Conservation (phyloP, 2,797 vertebrate species). For the Alectoris magna region DNA sequence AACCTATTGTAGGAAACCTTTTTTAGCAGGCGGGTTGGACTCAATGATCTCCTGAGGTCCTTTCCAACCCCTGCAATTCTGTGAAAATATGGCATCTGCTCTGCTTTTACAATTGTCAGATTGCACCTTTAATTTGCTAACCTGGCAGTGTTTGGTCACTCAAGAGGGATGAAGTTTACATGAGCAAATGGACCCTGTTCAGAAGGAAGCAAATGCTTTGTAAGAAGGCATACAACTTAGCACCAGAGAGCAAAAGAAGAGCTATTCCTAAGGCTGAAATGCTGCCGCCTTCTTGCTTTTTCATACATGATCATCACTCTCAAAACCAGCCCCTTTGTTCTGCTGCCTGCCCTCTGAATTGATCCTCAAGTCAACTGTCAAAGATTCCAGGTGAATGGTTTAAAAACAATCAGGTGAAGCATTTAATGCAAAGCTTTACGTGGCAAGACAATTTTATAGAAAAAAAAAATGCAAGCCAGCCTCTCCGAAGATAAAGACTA, state of each 20-base stretch:
- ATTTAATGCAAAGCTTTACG: slow-evolving; percentile 58
- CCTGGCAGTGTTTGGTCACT: not conserved
- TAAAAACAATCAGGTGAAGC: slow-evolving; percentile 20
- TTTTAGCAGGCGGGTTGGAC: no score
- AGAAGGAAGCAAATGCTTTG: not conserved
- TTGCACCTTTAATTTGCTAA: not conserved
- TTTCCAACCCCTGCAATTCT: no score
- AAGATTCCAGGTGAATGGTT: slow-evolving; percentile 27
- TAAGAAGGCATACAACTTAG: not conserved
- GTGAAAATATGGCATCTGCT: not conserved
- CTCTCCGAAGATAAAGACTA: slow-evolving; percentile 40
- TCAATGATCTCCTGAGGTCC: no score
- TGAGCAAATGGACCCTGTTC: not conserved
- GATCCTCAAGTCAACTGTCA: slow-evolving; percentile 20
- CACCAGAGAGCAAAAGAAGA: not conserved
- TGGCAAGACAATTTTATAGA: slow-evolving; percentile 31
- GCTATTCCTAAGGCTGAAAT: not conserved
- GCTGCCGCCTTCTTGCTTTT: not conserved
- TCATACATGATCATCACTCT: not conserved
- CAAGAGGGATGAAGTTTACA: not conserved
- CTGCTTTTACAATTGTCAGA: not conserved
- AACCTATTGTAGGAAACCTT: no score
- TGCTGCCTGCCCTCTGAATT: not conserved
- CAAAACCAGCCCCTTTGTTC: not conserved
- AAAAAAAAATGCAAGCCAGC: slow-evolving; percentile 7